These are phyloP conservation scores for Heterotilapia buettikoferi DNA, from an alignment of 2,113 vertebrate species.

Conservation along the genomic window DNA sequence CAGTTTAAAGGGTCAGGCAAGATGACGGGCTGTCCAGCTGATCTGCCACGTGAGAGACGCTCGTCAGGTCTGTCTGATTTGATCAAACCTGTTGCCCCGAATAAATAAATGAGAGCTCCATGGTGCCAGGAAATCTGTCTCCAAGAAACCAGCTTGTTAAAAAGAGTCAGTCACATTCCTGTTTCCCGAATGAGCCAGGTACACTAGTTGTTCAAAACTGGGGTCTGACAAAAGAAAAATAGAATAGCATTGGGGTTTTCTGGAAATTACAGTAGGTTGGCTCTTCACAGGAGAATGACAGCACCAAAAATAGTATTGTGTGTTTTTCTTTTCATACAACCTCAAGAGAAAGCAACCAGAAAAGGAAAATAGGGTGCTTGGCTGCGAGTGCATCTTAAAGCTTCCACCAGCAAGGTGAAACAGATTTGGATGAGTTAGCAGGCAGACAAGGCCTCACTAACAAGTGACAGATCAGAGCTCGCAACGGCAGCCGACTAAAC, in stretches of 20 bases:
- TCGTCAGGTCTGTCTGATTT: background rate
- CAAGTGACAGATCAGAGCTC: background rate
- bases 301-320: background rate
- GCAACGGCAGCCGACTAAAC: background rate
- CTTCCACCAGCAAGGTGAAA: background rate
- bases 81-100: background rate
- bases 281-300: background rate
- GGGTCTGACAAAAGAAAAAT: background rate
- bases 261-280: background rate
- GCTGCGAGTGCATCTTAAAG: background rate
- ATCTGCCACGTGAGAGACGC: background rate
- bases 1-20: constrained; percentile 3
- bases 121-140: background rate
- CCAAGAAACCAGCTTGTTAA: constrained; percentile 18
- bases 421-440: background rate
- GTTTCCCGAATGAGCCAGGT: background rate
- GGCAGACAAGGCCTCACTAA: background rate
- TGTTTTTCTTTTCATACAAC: background rate
- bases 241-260: background rate
- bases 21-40: constrained; percentile 2
- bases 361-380: background rate
- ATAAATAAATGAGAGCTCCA: constrained; percentile 8
- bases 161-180: background rate
- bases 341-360: background rate
- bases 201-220: background rate